Percentiles rank a stretch among this genome's conserved stretches.
phyloP scores from a whole-genome alignment of 2,888 invertebrate species.

The Hofmannophila pseudospretella region DNA sequence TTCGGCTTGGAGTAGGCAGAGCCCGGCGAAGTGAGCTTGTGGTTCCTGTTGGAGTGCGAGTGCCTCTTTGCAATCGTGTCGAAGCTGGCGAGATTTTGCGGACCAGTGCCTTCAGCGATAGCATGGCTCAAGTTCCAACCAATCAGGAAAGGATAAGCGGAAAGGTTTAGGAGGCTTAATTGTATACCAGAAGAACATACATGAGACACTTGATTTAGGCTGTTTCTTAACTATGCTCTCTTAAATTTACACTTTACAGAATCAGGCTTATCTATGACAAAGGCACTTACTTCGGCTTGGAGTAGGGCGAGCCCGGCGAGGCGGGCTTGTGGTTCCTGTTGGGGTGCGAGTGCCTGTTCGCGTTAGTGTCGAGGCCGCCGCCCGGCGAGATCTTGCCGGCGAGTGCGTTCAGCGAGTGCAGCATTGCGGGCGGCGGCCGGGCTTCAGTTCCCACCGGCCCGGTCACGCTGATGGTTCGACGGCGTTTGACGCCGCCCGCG shows the following conservation, averaged over 20 bases:
- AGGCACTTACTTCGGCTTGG: slow-evolving; percentile 70
- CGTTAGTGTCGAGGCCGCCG: slow-evolving; percentile 83
- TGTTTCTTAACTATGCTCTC: no score
- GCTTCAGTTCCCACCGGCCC: slow-evolving; percentile 46
- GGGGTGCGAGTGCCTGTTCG: slow-evolving; percentile 79
- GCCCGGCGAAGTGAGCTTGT: slow-evolving; percentile 61
- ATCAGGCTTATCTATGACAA: neutral
- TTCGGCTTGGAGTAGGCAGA: slow-evolving; percentile 73
- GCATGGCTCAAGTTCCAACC: no score
- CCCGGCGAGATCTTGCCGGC: slow-evolving; percentile 94
- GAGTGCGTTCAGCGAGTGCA: slow-evolving; percentile 91
- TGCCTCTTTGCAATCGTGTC: slow-evolving; percentile 84
- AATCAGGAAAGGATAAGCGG: no score
- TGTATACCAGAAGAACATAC: no score
- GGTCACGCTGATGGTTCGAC: slow-evolving; percentile 68
- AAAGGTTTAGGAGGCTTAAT: no score
- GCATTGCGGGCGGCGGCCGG: slow-evolving; percentile 86
- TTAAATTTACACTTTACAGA: no score
- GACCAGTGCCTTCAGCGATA: slow-evolving; percentile 92
- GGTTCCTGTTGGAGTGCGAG: slow-evolving; percentile 73
- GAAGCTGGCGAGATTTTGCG: slow-evolving; percentile 88
- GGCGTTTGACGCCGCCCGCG: slow-evolving; percentile 55
- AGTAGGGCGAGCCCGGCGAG: slow-evolving; percentile 67
- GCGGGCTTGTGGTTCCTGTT: slow-evolving; percentile 70
- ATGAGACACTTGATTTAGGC: no score